Conservation (phyloP, 2,797 vertebrate species). For the Amazona ochrocephala region DNA sequence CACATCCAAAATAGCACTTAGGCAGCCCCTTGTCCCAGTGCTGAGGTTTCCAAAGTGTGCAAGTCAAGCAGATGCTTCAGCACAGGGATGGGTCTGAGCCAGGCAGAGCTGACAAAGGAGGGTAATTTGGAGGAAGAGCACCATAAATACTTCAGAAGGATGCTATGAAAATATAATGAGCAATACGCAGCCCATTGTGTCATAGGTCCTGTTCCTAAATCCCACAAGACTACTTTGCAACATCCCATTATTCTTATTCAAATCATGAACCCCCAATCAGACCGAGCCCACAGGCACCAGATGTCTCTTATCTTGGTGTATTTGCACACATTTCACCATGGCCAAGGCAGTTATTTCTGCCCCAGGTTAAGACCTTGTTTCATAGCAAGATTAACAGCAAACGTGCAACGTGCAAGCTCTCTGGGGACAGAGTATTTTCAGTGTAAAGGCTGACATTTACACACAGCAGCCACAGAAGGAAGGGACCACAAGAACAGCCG, state of each 20-base stretch:
- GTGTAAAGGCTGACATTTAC: neutral
- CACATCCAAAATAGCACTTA: neutral
- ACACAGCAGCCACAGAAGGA: neutral
- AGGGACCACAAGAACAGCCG: neutral
- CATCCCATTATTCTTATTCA: neutral
- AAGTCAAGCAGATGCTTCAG: neutral
- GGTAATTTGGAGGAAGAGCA: neutral
- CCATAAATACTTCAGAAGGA: neutral
- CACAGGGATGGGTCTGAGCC: neutral
- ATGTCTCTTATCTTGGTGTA: neutral
- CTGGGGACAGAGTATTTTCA: neutral
- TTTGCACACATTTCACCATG: neutral
- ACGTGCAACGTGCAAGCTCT: neutral
- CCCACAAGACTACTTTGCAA: neutral
- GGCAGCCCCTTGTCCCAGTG: neutral
- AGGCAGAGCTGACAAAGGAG: neutral
- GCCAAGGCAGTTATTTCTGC: neutral
- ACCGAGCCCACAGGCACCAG: neutral
- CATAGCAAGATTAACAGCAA: neutral
- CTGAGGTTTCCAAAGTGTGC: neutral
- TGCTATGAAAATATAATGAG: neutral
- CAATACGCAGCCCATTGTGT: neutral
- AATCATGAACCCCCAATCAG: neutral
- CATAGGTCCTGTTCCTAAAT: neutral
- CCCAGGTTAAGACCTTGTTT: neutral